A percentile compares a stretch with the other conserved stretches of the same genome.
phyloP scores from a whole-genome alignment of 2,113 vertebrate species.

The Castor canadensis region DNA sequence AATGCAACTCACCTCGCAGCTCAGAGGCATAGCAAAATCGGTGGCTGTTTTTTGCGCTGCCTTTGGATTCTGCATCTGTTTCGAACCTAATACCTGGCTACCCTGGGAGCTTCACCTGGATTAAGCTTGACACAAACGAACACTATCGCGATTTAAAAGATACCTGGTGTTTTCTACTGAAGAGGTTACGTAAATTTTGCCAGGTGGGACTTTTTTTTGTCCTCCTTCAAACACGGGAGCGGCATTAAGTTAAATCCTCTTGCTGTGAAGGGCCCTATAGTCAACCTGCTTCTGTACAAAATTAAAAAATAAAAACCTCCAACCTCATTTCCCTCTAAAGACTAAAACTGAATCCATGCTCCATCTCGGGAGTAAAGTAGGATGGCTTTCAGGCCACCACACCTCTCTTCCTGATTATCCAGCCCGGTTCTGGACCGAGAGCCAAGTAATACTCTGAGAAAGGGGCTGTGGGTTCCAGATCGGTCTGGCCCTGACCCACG shows the following conservation, averaged over 20 bases:
- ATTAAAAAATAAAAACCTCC: constrained; percentile 43
- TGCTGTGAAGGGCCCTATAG: neutral
- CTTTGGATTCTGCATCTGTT: constrained; percentile 68
- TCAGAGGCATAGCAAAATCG: constrained; percentile 73
- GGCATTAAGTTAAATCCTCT: constrained; percentile 40
- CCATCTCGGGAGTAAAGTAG: neutral
- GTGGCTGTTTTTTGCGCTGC: constrained; percentile 58
- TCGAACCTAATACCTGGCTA: neutral
- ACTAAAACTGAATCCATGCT: neutral
- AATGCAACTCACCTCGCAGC: constrained; percentile 74
- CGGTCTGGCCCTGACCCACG: neutral
- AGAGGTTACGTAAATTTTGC: constrained; percentile 9
- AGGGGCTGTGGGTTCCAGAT: neutral
- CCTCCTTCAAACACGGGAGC: constrained; percentile 19
- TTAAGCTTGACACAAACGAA: neutral
- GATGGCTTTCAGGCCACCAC: constrained; percentile 22
- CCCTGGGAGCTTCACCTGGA: neutral
- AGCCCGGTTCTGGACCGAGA: neutral
- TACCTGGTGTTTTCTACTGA: constrained; percentile 6
- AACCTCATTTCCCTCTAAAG: constrained; percentile 19
- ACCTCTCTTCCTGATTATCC: neutral
- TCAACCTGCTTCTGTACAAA: constrained; percentile 33
- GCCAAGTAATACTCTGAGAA: neutral
- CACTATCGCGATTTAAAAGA: neutral
- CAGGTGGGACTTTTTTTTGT: neutral